These are phyloP conservation scores for Alfaro cultratus DNA, from an alignment of 2,797 vertebrate genomes.

Conservation along the genomic window DNA sequence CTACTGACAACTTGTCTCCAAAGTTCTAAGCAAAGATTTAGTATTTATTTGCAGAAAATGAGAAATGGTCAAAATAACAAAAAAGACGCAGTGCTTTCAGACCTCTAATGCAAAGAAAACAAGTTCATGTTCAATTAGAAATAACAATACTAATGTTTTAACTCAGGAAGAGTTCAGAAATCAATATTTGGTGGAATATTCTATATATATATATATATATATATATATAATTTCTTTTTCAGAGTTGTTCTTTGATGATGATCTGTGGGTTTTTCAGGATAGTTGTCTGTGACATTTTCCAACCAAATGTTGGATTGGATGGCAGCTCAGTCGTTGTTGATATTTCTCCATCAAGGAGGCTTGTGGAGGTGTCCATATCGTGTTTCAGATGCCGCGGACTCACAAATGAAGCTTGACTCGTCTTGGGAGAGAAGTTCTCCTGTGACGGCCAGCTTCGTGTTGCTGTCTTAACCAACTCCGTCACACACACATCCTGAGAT, in stretches of 20 bases:
- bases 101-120: no score
- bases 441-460: slow-evolving; percentile 23
- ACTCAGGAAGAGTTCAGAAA: no score
- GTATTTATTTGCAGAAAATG: no score
- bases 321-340: slow-evolving; percentile 54
- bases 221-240: neutral
- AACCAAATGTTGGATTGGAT: slow-evolving; percentile 33
- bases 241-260: slow-evolving; percentile 28
- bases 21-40: no score
- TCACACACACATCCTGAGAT: neutral
- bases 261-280: slow-evolving; percentile 41
- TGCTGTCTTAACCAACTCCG: neutral
- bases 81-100: no score
- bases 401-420: slow-evolving; percentile 29
- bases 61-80: no score
- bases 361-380: slow-evolving; percentile 44
- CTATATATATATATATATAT: no score
- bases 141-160: no score
- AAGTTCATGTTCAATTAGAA: no score
- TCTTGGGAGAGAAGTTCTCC: slow-evolving; percentile 34
- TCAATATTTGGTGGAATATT: no score
- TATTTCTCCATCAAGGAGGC: slow-evolving; percentile 45
- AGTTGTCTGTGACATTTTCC: slow-evolving; percentile 53
- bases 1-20: no score
- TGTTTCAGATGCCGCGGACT: slow-evolving; percentile 61